Evolutionary conservation across 37 sponge, comb jelly and placozoan genomes (phyloP), one percentile per base, ranked within the genome.

Genomic region (Oscarella lobularis): DNA sequence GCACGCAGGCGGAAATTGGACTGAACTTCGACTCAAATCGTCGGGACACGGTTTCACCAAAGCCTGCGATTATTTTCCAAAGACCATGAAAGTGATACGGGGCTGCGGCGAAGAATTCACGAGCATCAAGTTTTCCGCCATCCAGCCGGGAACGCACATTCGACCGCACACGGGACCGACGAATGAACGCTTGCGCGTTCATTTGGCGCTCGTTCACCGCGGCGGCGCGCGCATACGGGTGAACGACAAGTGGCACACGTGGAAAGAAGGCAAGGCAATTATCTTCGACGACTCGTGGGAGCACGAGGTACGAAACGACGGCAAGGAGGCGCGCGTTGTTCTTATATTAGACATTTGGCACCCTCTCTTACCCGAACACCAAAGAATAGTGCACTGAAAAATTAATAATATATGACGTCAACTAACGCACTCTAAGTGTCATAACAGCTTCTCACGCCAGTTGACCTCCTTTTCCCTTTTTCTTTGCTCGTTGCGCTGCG

Each of bases 211-310:
- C 14, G 33, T 86, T 38, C 93, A 92, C 73, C 76, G 33, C 0
- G 93, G 93, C 35, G 93, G 93, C n/a, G 93, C 93, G 0, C 74
- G 68, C 38, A 86, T 92, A 2, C 39, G 93, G 30, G 89, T 92
- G 4, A 82, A 86, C 1, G 77, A 38, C 6, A 81, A 88, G 6
- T 92, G 93, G 93, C 81, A 84, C 38, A 86, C 86, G 1, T 92
- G 93, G 93, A 67, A 66, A 39, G 84, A 88, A 71, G 93, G 93
- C 35, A 81, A 86, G 73, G 87, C 87, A 29, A 86, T 88, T 40
- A 84, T 92, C 5, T 92, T 92, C 72, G 93, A 92, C 54, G 93
- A 92, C 79, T 89, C 89, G 31, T 92, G 86, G 84, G 93, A 92
- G 39, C 93, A 92, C 66, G 93, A 92, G 67, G 93, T 92, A 3